Percentiles rank a stretch among this genome's conserved stretches.
phyloP scores from a whole-genome alignment of 1,140 invertebrate genomes.

The Leptonema lineaticorne region DNA sequence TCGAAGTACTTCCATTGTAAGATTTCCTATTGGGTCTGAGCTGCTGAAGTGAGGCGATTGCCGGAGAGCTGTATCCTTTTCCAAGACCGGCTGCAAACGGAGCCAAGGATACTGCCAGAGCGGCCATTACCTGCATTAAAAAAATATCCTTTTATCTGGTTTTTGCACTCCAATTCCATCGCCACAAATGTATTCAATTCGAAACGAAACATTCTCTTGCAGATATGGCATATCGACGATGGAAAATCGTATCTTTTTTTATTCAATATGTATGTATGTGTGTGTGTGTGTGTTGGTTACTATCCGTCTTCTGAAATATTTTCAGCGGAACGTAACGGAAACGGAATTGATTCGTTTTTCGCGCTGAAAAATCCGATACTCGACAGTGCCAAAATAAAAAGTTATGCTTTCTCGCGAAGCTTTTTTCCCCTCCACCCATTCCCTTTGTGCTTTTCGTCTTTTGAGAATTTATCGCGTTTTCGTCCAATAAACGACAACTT shows the following conservation, averaged over 20 bases:
- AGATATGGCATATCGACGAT: neutral
- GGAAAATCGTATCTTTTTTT: neutral
- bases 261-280: too few species aligned
- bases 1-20: constrained; percentile 47
- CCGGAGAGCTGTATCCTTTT: constrained; percentile 84
- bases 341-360: constrained; percentile 2
- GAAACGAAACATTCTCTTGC: neutral
- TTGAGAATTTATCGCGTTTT: constrained; percentile 3
- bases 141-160: neutral
- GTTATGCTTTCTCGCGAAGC: neutral
- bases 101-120: constrained; percentile 77
- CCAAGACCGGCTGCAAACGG: constrained; percentile 80
- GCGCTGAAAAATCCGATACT: neutral
- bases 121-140: constrained; percentile 66
- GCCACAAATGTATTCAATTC: neutral
- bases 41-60: constrained; percentile 76
- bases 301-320: neutral
- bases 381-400: neutral
- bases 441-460: neutral
- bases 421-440: neutral
- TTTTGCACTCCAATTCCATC: neutral
- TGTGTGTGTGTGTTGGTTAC: too few species aligned
- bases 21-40: constrained; percentile 48
- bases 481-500: neutral
- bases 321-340: neutral